Base-by-base conservation (phyloP, 2,113 vertebrate genomes). In the Gopherus flavomarginatus region DNA sequence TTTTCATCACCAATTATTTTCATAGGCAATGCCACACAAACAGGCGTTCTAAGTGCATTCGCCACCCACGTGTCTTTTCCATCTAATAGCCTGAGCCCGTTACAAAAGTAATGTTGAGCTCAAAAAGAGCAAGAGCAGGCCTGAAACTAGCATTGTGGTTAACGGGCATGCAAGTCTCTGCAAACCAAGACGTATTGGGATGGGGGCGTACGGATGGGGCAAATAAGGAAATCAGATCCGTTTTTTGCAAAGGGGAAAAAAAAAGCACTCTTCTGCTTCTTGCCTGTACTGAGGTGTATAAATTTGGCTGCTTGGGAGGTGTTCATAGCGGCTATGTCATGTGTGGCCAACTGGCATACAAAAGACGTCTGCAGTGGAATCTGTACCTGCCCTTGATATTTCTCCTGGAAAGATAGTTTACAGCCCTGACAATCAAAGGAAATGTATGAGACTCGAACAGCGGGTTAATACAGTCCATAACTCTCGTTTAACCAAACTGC, bases 401-500 rank as follows among this genome's bases (percentile, higher is more conserved):
- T 77, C 42, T 44, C 5, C 56, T 88, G 38, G 42, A 42, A 42
- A 80, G 54, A 38, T 0, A 52, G 75, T 49, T 1, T 0, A 72
- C 12, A 88, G 80, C 14, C 52, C 10, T 31, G 83, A 35, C 44
- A 92, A 57, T 78, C 92, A 65, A 91, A 91, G 88, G 56, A 57
- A 87, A 16, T 85, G 35, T 31, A 78, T 81, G n/a, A 83, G 90
- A 57, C 94, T 86, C 90, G n/a, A 38, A 72, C 65, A 38, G 81
- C 3, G 90, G 79, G 83, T 78, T 89, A 94, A 79, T 38, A 31
- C 38, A 87, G 87, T 79, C 87, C 38, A 42, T 88, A 78, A 22
- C 57, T 93, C 93, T 42, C 38, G n/a, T 79, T 93, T 97, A 89
- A 87, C 2, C 2, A 53, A 50, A 24, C 83, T 88, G 81, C 94